A percentile compares a stretch with the other conserved stretches of the same genome.
These are phyloP conservation scores for Netelia melanura DNA, from an alignment of 2,888 invertebrate species.

Conservation along the genomic window DNA sequence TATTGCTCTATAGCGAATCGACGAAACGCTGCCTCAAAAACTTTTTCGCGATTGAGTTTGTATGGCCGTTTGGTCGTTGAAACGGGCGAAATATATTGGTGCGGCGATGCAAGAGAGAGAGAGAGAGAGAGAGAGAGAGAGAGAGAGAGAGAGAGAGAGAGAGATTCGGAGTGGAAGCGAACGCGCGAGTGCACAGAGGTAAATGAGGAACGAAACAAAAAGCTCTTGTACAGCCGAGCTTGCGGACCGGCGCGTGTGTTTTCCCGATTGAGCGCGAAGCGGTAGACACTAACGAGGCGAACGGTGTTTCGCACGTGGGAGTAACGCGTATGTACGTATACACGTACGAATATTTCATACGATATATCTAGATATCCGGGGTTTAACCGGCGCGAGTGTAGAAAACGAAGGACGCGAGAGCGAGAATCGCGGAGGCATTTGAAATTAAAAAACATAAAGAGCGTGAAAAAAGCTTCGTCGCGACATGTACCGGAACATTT, in stretches of 20 bases:
- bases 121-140: not conserved
- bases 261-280: slow-evolving; percentile 55
- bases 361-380: too few relatives aligned
- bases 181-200: slow-evolving; percentile 51
- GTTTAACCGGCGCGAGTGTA: slow-evolving; percentile 1
- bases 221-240: slow-evolving; percentile 36
- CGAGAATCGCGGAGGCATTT: slow-evolving; percentile 44
- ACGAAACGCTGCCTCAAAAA: slow-evolving; percentile 35
- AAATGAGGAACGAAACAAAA: slow-evolving; percentile 64
- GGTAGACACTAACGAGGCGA: slow-evolving; percentile 51
- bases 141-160: slow-evolving; percentile 5
- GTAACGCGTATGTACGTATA: not conserved
- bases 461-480: slow-evolving; percentile 58
- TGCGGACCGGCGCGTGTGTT: slow-evolving; percentile 38
- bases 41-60: slow-evolving; percentile 46
- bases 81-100: slow-evolving; percentile 44
- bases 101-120: not conserved
- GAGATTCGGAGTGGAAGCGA: not conserved
- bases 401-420: slow-evolving; percentile 24
- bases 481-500: slow-evolving; percentile 47
- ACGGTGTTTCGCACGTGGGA: slow-evolving; percentile 42
- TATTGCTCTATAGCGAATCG: slow-evolving; percentile 27
- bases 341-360: not conserved
- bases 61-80: slow-evolving; percentile 18
- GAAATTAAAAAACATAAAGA: slow-evolving; percentile 69